Base-by-base conservation (phyloP, 30 jellyfish, hydroid and myxozoan genomes). In the Sanderia malayensis region DNA sequence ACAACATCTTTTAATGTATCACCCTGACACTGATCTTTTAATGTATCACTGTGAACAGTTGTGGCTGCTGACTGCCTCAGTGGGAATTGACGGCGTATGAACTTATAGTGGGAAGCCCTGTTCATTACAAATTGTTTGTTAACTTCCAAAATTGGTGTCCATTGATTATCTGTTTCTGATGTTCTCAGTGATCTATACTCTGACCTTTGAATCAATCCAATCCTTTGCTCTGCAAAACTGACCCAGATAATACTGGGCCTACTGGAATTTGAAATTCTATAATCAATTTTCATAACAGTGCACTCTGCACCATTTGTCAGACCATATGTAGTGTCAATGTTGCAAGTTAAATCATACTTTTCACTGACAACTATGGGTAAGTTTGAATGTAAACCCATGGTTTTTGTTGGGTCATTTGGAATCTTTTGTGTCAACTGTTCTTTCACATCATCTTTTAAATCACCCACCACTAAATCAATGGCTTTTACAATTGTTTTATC, bases 161-260 rank as follows among this genome's bases (percentile, higher is more conserved):
- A n/a, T n/a, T n/a, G n/a, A n/a, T n/a, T n/a, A n/a, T n/a, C n/a
- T n/a, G n/a, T n/a, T n/a, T n/a, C 30, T 15, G 13, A 18, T 15
- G 15, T 58, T 18, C 13, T 9, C 15, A 58, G 30, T 8, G 13
- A 22, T n/a, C n/a, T n/a, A n/a, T n/a, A n/a, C n/a, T n/a, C n/a
- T n/a, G n/a, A n/a, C n/a, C n/a, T n/a, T n/a, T n/a, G n/a, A n/a
- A n/a, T n/a, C n/a, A n/a, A n/a, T n/a, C n/a, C n/a, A n/a, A n/a
- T n/a, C n/a, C n/a, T n/a, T n/a, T n/a, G n/a, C n/a, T n/a, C n/a
- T n/a, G n/a, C n/a, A n/a, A n/a, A n/a, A n/a, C n/a, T n/a, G 70
- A 58, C 70, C 70, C 70, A 58, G 9, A 58, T 58, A 11, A 58
- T 58, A 22, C 31, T 58, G 9, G 70, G 70, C 21, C 70, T 58